These are phyloP conservation scores for Arion vulgaris DNA, from an alignment of 1,140 invertebrate species.

Conservation along the genomic window DNA sequence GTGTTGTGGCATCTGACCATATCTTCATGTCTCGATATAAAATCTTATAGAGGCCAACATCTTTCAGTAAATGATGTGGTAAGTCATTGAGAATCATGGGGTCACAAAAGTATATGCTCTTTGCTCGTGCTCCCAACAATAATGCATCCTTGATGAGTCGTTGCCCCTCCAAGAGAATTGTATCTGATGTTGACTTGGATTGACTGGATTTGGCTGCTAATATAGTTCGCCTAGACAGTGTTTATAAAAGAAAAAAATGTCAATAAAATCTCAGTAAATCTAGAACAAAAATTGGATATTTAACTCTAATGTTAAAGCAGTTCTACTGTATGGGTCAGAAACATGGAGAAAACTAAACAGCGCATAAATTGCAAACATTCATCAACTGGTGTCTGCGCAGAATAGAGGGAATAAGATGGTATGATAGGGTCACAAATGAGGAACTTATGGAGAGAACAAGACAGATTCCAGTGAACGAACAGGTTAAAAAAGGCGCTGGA, in stretches of 20 bases:
- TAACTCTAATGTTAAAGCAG: no score
- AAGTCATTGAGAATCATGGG: background rate
- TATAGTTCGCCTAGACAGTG: conserved; percentile 1
- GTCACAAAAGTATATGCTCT: conserved; percentile 23
- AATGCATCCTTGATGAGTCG: conserved; percentile 30
- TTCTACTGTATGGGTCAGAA: no score
- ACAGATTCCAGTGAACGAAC: background rate
- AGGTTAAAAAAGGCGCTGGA: no score
- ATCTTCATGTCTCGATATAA: conserved; percentile 22
- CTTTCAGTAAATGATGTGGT: background rate
- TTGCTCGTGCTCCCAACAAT: background rate
- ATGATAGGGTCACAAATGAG: no score
- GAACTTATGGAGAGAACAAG: background rate
- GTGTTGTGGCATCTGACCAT: conserved; percentile 29
- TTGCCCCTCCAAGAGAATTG: conserved; percentile 25
- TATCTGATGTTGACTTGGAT: background rate
- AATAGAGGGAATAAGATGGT: no score
- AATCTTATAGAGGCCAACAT: conserved; percentile 16
- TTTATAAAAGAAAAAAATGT: background rate
- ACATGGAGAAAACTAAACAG: no score
- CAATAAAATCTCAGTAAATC: background rate
- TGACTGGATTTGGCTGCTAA: background rate
- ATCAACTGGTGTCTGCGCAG: no score
- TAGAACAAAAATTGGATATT: no score
- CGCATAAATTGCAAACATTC: background rate